phyloP scores from a whole-genome alignment of 2,888 invertebrate genomes.

The Chelonus formosanus region DNA sequence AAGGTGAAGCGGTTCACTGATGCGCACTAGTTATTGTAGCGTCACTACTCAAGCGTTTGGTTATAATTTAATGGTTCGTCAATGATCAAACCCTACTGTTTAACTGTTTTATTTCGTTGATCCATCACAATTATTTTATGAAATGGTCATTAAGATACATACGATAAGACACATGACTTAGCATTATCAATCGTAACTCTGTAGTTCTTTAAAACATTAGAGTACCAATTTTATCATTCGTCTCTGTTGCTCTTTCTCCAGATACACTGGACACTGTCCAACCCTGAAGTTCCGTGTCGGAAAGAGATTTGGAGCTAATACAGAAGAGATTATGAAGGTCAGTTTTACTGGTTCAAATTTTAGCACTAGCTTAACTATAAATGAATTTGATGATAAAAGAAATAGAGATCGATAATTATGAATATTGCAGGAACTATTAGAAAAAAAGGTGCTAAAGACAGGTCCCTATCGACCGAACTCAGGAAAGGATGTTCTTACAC shows the following conservation, averaged over 20 bases:
- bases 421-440: slow-evolving; percentile 62
- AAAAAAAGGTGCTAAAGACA: slow-evolving; percentile 66
- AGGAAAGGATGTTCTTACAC: slow-evolving; percentile 57
- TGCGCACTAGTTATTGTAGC: slow-evolving; percentile 6
- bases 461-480: slow-evolving; percentile 70
- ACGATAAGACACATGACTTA: not conserved
- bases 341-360: slow-evolving; percentile 30
- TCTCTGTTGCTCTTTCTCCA: slow-evolving; percentile 53
- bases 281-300: slow-evolving; percentile 77
- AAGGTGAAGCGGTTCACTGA: slow-evolving; percentile 23
- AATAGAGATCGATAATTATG: not conserved
- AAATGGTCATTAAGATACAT: no score
- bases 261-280: slow-evolving; percentile 79
- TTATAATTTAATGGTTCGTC: slow-evolving; percentile 6
- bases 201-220: no score
- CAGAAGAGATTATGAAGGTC: slow-evolving; percentile 74
- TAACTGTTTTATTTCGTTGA: not conserved
- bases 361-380: not conserved
- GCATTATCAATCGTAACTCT: not conserved
- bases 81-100: not conserved
- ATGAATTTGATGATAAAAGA: not conserved
- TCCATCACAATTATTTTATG: no score
- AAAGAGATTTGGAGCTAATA: slow-evolving; percentile 76
- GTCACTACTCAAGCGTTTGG: not conserved
- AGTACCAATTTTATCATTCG: no score